phyloP scores from a whole-genome alignment of 2,888 invertebrate genomes.

The Chrysotoxum bicinctum region DNA sequence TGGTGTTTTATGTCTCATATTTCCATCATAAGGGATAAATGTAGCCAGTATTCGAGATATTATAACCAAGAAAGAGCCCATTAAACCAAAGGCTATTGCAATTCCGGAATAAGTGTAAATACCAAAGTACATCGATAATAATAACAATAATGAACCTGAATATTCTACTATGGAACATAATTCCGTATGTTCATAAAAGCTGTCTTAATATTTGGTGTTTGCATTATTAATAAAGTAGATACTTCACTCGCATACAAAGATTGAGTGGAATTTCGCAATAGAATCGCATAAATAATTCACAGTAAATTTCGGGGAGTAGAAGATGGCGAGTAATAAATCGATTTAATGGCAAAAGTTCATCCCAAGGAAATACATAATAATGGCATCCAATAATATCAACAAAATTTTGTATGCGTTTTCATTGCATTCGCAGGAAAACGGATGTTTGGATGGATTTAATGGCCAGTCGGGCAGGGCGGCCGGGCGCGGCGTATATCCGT shows the following conservation, averaged over 20 bases:
- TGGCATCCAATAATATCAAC: not conserved
- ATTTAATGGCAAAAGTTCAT: conserved; percentile 11
- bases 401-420: not conserved
- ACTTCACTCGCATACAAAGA: not conserved
- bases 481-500: not conserved
- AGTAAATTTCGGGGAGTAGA: not conserved
- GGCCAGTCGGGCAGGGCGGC: too few species aligned
- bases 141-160: conserved; percentile 29
- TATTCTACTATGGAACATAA: not conserved
- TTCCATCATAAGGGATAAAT: not conserved
- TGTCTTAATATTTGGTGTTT: conserved; percentile 43
- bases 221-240: conserved; percentile 56
- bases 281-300: conserved; percentile 58
- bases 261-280: conserved; percentile 33
- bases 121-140: conserved; percentile 54
- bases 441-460: conserved; percentile 1
- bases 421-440: not conserved
- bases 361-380: conserved; percentile 6
- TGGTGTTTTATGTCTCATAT: conserved; percentile 6
- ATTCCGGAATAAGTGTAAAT: conserved; percentile 31
- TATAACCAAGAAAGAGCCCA: not conserved
- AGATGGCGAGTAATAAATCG: not conserved
- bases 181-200: conserved; percentile 13
- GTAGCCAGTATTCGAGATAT: not conserved
- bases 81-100: conserved; percentile 53